A percentile compares a stretch with the other conserved stretches of the same genome.
phyloP scores from a whole-genome alignment of 1,140 invertebrate genomes.

The Eupeodes corollae region DNA sequence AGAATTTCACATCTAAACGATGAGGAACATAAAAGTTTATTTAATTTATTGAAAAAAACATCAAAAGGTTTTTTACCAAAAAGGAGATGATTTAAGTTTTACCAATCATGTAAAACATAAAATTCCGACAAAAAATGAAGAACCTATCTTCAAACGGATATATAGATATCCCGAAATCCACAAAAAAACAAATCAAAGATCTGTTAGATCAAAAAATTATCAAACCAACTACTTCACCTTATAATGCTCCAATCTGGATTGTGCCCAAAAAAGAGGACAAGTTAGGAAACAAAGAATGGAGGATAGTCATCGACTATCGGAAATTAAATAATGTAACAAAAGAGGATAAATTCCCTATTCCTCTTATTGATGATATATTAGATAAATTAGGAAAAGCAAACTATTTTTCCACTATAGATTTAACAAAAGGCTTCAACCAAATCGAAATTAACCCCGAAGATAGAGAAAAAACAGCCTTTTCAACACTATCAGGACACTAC shows the following conservation, averaged over 20 bases:
- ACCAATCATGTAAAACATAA: too few species aligned
- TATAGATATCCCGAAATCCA: neutral
- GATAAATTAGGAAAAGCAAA: conserved; percentile 24
- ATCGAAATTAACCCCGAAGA: conserved; percentile 29
- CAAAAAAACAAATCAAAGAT: neutral
- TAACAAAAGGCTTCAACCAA: conserved; percentile 39
- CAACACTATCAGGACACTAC: conserved; percentile 25
- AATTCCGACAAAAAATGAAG: too few species aligned
- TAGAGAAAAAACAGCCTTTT: conserved; percentile 38
- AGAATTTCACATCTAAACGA: too few species aligned
- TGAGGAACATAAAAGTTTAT: too few species aligned
- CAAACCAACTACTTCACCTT: conserved; percentile 3
- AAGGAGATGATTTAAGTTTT: too few species aligned
- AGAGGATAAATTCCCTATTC: conserved; percentile 40
- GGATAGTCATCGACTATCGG: too few species aligned
- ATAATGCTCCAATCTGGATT: conserved; percentile 11
- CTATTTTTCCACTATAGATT: conserved; percentile 36
- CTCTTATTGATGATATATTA: conserved; percentile 37
- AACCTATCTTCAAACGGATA: too few species aligned
- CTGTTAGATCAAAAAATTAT: neutral
- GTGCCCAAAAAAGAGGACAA: conserved; percentile 7
- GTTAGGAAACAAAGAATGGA: conserved; percentile 27
- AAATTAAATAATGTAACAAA: too few species aligned
- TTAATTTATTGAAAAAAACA: too few species aligned
- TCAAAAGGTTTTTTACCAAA: too few species aligned